These are phyloP conservation scores for Lasioglossum albipes DNA, from an alignment of 1,140 invertebrate genomes.

Conservation along the genomic window DNA sequence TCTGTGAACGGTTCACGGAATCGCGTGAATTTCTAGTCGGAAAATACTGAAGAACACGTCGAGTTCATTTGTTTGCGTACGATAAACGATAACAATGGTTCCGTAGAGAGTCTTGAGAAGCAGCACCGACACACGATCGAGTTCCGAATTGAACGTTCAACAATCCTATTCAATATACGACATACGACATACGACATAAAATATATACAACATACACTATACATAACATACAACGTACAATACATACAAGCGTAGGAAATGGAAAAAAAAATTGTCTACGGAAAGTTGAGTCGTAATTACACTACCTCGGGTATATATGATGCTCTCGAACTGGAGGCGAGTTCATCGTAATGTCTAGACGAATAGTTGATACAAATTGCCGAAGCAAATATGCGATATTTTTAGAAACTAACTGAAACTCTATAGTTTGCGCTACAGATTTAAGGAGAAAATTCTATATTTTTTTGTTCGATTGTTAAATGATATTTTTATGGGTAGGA, in stretches of 20 bases:
- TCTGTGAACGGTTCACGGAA: too few species aligned
- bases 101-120: too few species aligned
- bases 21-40: too few species aligned
- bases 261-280: not conserved
- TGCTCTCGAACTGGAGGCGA: slow-evolving; percentile 18
- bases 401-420: not conserved
- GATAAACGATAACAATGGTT: too few species aligned
- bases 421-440: slow-evolving; percentile 4
- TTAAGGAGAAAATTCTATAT: slow-evolving; percentile 1
- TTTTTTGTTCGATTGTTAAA: not conserved
- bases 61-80: too few species aligned
- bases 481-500: not conserved
- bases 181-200: too few species aligned
- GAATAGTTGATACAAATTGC: not conserved
- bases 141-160: too few species aligned
- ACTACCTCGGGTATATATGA: slow-evolving; percentile 40
- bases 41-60: too few species aligned
- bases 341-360: slow-evolving; percentile 24
- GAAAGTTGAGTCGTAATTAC: slow-evolving; percentile 19
- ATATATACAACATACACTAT: too few species aligned
- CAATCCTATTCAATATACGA: too few species aligned
- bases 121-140: too few species aligned
- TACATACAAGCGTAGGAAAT: not conserved
- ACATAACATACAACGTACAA: too few species aligned
- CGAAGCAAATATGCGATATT: slow-evolving; percentile 17